These are phyloP conservation scores for Aythya baeri DNA, from an alignment of 2,113 vertebrate genomes.

Conservation along the genomic window DNA sequence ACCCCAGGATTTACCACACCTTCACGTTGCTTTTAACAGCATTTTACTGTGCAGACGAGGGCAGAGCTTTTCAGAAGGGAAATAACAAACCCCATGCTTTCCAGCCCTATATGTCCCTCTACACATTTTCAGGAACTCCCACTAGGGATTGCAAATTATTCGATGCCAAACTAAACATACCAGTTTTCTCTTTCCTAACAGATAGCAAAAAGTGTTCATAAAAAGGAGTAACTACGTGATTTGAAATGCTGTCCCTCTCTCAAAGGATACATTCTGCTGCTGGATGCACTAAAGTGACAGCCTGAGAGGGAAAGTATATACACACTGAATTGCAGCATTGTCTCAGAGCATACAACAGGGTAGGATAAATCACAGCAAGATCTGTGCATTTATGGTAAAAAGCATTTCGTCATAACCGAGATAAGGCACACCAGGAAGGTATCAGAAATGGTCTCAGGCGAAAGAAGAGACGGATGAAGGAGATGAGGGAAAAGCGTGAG, in stretches of 20 bases:
- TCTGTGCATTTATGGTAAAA: neutral
- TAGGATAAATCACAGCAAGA: neutral
- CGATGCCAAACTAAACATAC: neutral
- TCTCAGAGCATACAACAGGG: neutral
- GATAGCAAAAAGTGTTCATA: neutral
- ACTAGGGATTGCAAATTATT: neutral
- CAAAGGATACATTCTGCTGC: neutral
- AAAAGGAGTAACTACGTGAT: neutral
- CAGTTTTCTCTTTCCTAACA: neutral
- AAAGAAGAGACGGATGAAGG: neutral
- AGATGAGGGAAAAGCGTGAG: neutral
- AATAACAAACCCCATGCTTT: neutral
- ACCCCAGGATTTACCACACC: neutral
- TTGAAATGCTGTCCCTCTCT: neutral
- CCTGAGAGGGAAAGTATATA: neutral
- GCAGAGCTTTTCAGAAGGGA: conserved; percentile 2
- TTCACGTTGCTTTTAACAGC: conserved; percentile 7
- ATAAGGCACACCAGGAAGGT: neutral
- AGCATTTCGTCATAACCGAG: neutral
- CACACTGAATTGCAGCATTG: neutral
- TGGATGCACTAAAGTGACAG: neutral
- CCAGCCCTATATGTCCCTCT: neutral
- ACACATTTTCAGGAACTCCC: neutral
- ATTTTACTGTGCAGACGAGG: neutral
- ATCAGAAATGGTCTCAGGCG: neutral